A percentile compares a stretch with the other conserved stretches of the same genome.
phyloP scores from a whole-genome alignment of 2,113 vertebrate species.

The Cynopterus brachyotis region DNA sequence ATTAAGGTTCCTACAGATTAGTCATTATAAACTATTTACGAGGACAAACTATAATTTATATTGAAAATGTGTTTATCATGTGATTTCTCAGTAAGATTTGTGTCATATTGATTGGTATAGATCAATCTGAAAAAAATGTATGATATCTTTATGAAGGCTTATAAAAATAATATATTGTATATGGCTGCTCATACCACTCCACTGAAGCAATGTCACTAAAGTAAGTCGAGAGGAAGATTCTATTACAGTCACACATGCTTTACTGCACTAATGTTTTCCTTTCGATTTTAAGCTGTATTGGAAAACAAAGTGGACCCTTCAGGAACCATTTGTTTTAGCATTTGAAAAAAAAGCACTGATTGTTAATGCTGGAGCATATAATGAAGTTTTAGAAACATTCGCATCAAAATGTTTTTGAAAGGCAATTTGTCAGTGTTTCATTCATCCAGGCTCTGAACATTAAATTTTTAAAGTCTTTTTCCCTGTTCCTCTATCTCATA shows the following conservation, averaged over 20 bases:
- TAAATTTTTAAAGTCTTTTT: conserved; percentile 49
- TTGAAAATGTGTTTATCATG: background rate
- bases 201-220: background rate
- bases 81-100: conserved; percentile 32
- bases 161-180: conserved; percentile 3
- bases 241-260: conserved; percentile 22
- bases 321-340: conserved; percentile 41
- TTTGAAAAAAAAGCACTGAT: conserved; percentile 36
- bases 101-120: background rate
- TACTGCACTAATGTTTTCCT: conserved; percentile 54
- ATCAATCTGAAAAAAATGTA: conserved; percentile 15
- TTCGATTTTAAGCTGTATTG: conserved; percentile 41
- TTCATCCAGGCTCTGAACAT: conserved; percentile 38
- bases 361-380: conserved; percentile 35
- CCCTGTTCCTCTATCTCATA: background rate
- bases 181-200: background rate
- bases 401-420: conserved; percentile 36
- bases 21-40: conserved; percentile 53
- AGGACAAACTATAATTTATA: conserved; percentile 49
- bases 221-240: background rate
- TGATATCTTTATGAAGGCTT: conserved; percentile 49
- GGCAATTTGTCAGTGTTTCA: conserved; percentile 43
- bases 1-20: background rate
- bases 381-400: conserved; percentile 44
- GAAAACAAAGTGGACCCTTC: conserved; percentile 52